Evolutionary conservation across 92 coral and sea anemone species (phyloP).

Genomic region (Zoanthus solanderi): DNA sequence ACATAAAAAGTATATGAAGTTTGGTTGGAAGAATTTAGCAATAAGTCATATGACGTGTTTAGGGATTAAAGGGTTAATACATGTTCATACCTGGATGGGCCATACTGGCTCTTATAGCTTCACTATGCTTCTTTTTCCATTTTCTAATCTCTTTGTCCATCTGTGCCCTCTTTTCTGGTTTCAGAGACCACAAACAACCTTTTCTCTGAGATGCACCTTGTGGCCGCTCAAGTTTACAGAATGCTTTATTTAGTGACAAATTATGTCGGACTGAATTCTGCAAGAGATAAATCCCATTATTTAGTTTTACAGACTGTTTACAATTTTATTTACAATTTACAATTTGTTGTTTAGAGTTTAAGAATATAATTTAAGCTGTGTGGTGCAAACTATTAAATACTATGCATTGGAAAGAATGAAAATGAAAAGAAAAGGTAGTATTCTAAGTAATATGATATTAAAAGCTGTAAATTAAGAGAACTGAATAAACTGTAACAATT

Average conservation of each 20-base stretch:
- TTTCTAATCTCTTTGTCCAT: slow-evolving; percentile 97
- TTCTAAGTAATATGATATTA: no score
- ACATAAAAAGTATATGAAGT: no score
- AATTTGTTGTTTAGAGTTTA: neutral
- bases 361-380: no score
- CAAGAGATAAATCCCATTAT: neutral
- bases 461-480: no score
- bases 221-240: slow-evolving; percentile 97
- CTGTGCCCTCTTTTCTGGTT: slow-evolving; percentile 96
- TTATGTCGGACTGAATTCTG: slow-evolving; percentile 98
- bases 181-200: slow-evolving; percentile 97
- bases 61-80: no score
- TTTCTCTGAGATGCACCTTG: slow-evolving; percentile 99
- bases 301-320: neutral
- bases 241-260: slow-evolving; percentile 96
- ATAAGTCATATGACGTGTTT: no score
- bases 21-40: no score
- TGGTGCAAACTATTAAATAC: no score
- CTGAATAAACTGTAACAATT: no score
- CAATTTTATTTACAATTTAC: no score
- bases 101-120: slow-evolving; percentile 98
- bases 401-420: no score
- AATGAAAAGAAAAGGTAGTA: no score
- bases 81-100: slow-evolving; percentile 89
- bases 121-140: slow-evolving; percentile 99